Conservation (phyloP, 1,140 invertebrate species). For the Hycleus phaleratus region DNA sequence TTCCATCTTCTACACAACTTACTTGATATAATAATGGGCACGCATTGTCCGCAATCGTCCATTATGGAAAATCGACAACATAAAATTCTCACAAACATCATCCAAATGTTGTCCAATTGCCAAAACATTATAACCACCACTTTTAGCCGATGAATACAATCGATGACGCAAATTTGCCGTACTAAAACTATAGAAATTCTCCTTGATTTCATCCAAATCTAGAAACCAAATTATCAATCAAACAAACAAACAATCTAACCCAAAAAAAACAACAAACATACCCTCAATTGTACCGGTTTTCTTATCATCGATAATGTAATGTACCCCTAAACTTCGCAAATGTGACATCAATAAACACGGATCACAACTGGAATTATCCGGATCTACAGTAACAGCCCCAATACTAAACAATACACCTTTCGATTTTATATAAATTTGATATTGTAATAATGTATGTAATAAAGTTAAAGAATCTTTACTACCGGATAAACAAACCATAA, state of each 20-base stretch:
- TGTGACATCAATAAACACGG: conserved; percentile 61
- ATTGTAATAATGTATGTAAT: conserved; percentile 76
- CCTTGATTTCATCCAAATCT: conserved; percentile 28
- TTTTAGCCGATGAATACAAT: conserved; percentile 66
- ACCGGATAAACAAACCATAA: conserved; percentile 78
- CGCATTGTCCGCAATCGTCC: conserved; percentile 74
- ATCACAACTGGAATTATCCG: conserved; percentile 52
- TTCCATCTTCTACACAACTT: conserved; percentile 14
- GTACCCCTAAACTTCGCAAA: conserved; percentile 55
- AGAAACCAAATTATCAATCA: conserved; percentile 1
- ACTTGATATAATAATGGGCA: conserved; percentile 67
- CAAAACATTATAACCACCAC: conserved; percentile 75
- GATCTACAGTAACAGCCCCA: conserved; percentile 68
- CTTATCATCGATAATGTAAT: conserved; percentile 63
- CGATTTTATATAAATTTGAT: conserved; percentile 66
- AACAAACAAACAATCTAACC: not conserved
- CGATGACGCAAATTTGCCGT: conserved; percentile 37
- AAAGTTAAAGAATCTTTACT: conserved; percentile 75
- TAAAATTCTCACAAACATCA: conserved; percentile 74
- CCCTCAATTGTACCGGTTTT: conserved; percentile 22
- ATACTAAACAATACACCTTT: conserved; percentile 70
- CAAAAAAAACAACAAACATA: not conserved
- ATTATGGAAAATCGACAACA: conserved; percentile 76
- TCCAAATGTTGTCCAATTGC: conserved; percentile 83
- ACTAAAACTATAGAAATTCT: conserved; percentile 30